Evolutionary conservation across 1,140 invertebrate genomes (phyloP), one percentile per base, ranked within the genome.

Genomic region (Linepithema humile): DNA sequence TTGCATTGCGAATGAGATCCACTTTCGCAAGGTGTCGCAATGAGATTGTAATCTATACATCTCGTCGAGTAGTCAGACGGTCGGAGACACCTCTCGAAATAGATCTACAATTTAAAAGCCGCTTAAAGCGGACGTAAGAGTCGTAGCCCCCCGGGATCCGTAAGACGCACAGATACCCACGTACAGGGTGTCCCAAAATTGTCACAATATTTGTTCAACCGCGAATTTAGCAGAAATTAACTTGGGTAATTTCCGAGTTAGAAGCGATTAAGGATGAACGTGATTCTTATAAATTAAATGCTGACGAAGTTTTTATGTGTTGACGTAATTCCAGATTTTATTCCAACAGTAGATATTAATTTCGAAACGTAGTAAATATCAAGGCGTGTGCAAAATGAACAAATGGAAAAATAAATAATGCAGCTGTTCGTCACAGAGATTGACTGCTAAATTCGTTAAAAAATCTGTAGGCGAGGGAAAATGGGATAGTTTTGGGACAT

Each of bases 1-100:
- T 82, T 82, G 55, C 78, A 82, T 82, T 69, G 65, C 67, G 69
- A 82, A 82, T 74, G 78, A 82, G 78, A 74, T 74, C 65, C 69
- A 74, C 57, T 74, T 82, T 53, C 38, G 69, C 78, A 55, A 73
- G 78, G 55, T 74, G 78, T 82, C 55, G 69, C 67, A 82, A 82
- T 82, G 70, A 74, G 57, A 82, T 74, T 74, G 78, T 74, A 74
- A 82, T 82, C 78, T 62, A 73, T 74, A 74, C 65, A 69, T 74
- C 69, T 82, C 69, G 53, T 80, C 38, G 50, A 80, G 48, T 80
- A 80, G 64, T 80, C 75, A 70, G 78, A 72, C 78, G 55, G 38
- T 82, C 29, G 69, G 53, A 60, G 78, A 74, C 69, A 82, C 78
- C 40, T 74, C 78, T 74, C 43, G 67, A 74, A 82, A 82, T 82